Evolutionary conservation across 1,140 invertebrate species (phyloP).

Genomic region (Hypothenemus hampei): DNA sequence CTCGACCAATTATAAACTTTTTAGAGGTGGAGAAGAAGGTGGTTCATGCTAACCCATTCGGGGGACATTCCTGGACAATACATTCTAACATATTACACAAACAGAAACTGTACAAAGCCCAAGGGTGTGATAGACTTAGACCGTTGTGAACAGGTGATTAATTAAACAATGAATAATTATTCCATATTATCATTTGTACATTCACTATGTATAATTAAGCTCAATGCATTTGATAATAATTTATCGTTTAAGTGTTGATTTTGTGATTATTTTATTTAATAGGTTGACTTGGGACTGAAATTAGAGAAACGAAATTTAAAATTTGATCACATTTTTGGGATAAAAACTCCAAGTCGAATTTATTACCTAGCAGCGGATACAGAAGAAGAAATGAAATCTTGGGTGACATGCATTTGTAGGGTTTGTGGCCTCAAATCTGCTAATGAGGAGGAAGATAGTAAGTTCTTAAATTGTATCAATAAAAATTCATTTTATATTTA

Average conservation of each 20-base stretch:
- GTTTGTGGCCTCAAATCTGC: slow-evolving; percentile 82
- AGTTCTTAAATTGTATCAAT: slow-evolving; percentile 14
- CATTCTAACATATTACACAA: slow-evolving; percentile 89
- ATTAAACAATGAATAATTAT: not conserved
- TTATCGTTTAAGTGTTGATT: not conserved
- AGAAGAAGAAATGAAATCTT: slow-evolving; percentile 88
- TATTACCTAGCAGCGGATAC: slow-evolving; percentile 90
- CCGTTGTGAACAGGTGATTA: slow-evolving; percentile 86
- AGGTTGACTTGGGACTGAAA: slow-evolving; percentile 69
- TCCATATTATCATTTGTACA: too few relatives aligned
- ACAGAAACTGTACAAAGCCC: slow-evolving; percentile 75
- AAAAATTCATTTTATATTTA: not conserved
- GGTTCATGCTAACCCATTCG: slow-evolving; percentile 85
- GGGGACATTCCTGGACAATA: slow-evolving; percentile 90
- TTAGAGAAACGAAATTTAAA: slow-evolving; percentile 76
- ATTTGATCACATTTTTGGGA: slow-evolving; percentile 82
- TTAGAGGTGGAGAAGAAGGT: slow-evolving; percentile 90
- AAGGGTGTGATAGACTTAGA: slow-evolving; percentile 92
- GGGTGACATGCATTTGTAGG: slow-evolving; percentile 91
- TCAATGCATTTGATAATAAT: too few relatives aligned
- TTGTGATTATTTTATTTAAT: not conserved
- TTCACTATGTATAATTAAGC: too few relatives aligned
- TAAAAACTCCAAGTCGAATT: slow-evolving; percentile 79
- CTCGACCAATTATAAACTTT: slow-evolving; percentile 24
- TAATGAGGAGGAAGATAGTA: slow-evolving; percentile 61